These are phyloP conservation scores for Hepsetus odoe DNA, from an alignment of 2,113 vertebrate genomes.

Conservation along the genomic window DNA sequence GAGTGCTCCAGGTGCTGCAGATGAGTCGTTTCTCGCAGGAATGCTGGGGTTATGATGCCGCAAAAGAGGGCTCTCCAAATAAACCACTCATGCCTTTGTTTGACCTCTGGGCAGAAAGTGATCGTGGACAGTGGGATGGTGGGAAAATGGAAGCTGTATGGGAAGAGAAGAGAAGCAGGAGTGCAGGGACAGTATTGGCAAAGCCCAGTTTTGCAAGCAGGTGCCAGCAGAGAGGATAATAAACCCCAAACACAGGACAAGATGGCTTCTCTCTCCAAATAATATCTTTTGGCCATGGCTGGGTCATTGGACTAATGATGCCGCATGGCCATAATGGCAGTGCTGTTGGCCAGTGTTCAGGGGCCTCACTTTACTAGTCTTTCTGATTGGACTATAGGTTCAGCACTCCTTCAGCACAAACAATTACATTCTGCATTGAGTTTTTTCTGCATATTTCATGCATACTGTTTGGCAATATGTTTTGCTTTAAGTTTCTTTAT, in stretches of 20 bases:
- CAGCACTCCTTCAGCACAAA: no score
- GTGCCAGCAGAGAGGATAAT: constrained; percentile 63
- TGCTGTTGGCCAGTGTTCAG: constrained; percentile 27
- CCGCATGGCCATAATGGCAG: constrained; percentile 1
- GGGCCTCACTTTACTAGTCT: constrained; percentile 5
- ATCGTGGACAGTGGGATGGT: constrained; percentile 16
- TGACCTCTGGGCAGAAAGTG: constrained; percentile 23
- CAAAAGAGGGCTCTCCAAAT: constrained; percentile 42
- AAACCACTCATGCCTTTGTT: background rate
- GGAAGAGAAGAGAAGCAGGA: constrained; percentile 17
- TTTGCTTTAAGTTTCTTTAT: no score
- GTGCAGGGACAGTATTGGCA: constrained; percentile 46
- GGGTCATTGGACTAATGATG: constrained; percentile 36
- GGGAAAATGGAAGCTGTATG: constrained; percentile 3
- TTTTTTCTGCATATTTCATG: constrained; percentile 45
- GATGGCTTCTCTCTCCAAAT: constrained; percentile 75
- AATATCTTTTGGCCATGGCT: constrained; percentile 69
- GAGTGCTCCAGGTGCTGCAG: constrained; percentile 30
- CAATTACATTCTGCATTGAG: no score
- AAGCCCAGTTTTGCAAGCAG: constrained; percentile 44
- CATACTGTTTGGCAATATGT: no score
- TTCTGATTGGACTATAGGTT: background rate
- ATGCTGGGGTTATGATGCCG: constrained; percentile 34
- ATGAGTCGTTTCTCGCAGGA: constrained; percentile 17
- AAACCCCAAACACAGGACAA: constrained; percentile 76